Base-by-base conservation (phyloP, 2,797 vertebrate genomes). In the Melanotaenia pygmaea region DNA sequence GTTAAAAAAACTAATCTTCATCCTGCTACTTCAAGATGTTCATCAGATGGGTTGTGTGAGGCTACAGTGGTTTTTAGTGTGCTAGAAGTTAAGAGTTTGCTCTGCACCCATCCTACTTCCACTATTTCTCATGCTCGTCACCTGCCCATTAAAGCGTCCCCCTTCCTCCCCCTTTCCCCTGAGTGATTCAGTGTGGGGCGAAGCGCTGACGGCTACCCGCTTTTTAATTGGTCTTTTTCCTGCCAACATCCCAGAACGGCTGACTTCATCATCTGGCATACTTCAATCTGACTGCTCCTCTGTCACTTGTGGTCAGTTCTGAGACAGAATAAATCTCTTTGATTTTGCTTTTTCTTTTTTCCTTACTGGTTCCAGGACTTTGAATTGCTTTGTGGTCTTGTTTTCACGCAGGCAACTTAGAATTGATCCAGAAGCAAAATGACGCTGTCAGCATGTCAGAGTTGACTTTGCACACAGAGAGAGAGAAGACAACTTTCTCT, bases 191-290 rank as follows among this genome's bases (percentile, higher is more conserved):
- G 71, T 38, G 74, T 35, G 14, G 24, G 59, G 20, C 38, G 20
- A 57, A 72, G 77, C 54, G 81, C 81, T 74, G 81, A 86, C 16
- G 28, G 85, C 76, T 78, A 51, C 47, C 63, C 14, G 67, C 37
- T 70, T 83, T 72, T 72, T 84, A 83, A 89, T 84, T 83, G 86
- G 80, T 81, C 7, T 83, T 80, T 80, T 85, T 82, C 80, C 81
- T 64, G 76, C 83, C 72, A 84, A 69, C 26, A 67, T 80, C 84
- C 80, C 62, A 66, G 82, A 86, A 84, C 26, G 66, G 68, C 71
- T 86, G 81, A 88, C 83, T 83, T 86, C 84, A 86, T 84, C 67
- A 24, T 67, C 82, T 86, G 87, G 86, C 78, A 5, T 0, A 16
- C 70, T 67, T 51, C 20, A 7, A 61, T 40, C 59, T 32, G 70